These are phyloP conservation scores for Agriopis marginaria DNA, from an alignment of 2,888 invertebrate species.

Conservation along the genomic window DNA sequence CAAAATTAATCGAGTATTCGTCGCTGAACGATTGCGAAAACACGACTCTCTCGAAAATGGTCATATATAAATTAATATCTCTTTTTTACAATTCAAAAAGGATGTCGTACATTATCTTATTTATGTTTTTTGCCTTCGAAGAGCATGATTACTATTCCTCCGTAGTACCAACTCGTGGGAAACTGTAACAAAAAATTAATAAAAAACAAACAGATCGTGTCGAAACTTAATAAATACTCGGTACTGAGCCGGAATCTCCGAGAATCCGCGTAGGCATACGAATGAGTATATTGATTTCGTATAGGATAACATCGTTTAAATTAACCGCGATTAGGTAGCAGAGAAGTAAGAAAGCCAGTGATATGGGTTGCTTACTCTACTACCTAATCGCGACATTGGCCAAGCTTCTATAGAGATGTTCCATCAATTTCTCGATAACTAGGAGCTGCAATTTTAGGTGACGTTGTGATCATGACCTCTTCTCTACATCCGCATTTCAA, in stretches of 20 bases:
- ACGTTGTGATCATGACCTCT: conserved; percentile 40
- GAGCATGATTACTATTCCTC: conserved; percentile 59
- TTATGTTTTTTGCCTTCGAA: conserved; percentile 19
- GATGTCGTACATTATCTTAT: conserved; percentile 21
- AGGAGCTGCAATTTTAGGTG: conserved; percentile 27
- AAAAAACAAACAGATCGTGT: conserved; percentile 65
- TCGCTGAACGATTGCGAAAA: conserved; percentile 8
- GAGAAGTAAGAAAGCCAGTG: conserved; percentile 35
- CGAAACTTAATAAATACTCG: conserved; percentile 67
- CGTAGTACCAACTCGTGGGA: conserved; percentile 72
- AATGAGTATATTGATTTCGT: conserved; percentile 56
- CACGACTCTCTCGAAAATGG: background rate
- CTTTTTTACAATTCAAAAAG: conserved; percentile 8
- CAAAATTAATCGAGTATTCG: background rate
- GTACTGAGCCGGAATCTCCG: conserved; percentile 75
- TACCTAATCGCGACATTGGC: conserved; percentile 31
- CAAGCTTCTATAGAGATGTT: conserved; percentile 13
- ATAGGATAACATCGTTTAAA: conserved; percentile 40
- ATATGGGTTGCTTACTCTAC: conserved; percentile 3
- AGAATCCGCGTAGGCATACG: conserved; percentile 69
- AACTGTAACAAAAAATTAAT: conserved; percentile 68
- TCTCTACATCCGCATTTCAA: conserved; percentile 43
- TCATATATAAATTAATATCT: background rate
- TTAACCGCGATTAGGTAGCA: conserved; percentile 28
- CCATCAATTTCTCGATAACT: conserved; percentile 21